phyloP scores from a whole-genome alignment of 2,888 invertebrate genomes.

The Sphaerophoria taeniata region DNA sequence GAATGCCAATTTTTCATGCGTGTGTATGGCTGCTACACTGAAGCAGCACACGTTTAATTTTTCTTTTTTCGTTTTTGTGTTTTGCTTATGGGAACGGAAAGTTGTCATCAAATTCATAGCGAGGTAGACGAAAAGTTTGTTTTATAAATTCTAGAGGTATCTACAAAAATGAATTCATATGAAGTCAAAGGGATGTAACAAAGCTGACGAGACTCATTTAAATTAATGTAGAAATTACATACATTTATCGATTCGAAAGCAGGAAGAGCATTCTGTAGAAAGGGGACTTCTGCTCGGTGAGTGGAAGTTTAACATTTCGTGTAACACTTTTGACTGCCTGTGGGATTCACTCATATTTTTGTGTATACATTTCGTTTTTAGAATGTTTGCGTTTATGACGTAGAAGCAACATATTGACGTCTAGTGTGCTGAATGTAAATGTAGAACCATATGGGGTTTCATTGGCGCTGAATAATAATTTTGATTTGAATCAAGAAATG shows the following conservation, averaged over 20 bases:
- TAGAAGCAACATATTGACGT: background rate
- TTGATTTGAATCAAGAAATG: conserved; percentile 12
- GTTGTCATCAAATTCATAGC: too few species aligned
- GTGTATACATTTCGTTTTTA: background rate
- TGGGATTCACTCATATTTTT: background rate
- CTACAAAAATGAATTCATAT: too few species aligned
- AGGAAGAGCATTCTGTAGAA: too few species aligned
- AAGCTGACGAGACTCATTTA: too few species aligned
- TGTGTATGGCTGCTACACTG: conserved; percentile 32
- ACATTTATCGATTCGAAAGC: too few species aligned
- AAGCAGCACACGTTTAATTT: conserved; percentile 37
- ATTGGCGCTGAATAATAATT: background rate
- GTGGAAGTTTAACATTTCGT: background rate
- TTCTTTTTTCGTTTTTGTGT: background rate
- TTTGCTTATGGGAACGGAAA: background rate
- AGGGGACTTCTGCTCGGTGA: background rate
- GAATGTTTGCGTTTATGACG: background rate
- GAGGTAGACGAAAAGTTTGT: too few species aligned
- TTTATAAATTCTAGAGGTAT: too few species aligned
- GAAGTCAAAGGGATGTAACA: too few species aligned
- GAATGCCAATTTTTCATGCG: conserved; percentile 64
- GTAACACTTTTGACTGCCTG: background rate
- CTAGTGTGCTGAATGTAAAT: background rate
- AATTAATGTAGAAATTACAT: too few species aligned
- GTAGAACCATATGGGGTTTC: conserved; percentile 1